Evolutionary conservation across 2,888 invertebrate genomes (phyloP), one percentile per base, ranked within the genome.

Genomic region (Eubasilissa splendida): DNA sequence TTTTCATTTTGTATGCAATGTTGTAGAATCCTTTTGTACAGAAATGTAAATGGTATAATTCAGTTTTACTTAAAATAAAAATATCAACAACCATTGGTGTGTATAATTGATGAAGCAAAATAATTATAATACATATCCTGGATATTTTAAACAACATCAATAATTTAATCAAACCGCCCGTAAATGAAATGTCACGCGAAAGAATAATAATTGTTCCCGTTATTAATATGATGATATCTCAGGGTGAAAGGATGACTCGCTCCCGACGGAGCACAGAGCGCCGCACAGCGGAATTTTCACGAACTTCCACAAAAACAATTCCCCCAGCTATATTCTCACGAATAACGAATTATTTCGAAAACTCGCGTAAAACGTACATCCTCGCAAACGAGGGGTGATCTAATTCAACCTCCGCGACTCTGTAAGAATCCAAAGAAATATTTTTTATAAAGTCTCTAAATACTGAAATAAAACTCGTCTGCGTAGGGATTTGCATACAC

Each of bases 201-300:
- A 22, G 4, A 11, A 33, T 33, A 8, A 4, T 63, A 33, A 33
- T 33, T 12, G 11, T 11, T 7, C 33, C 5, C 33, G 8, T 63
- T 63, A 33, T 63, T 63, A 63, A 33, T 33, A 33, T 2, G 7
- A 1, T 4, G 10, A 63, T 63, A 63, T 33, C 7, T 63, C 7
- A n/a, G 11, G 63, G 31, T 63, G 5, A 33, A 63, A 63, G 33
- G 42, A 14, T 50, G n/a, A 58, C 58, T 74, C 12, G 58, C 58
- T 10, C 22, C 66, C n/a, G 53, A 14, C 63, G n/a, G 53, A 50
- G 71, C 71, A 71, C 22, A 60, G 42, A 71, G 78, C 78, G 78
- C 78, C 63, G 60, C 70, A 11, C 22, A 60, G 71, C 71, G 78
- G 54, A 78, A 59, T 71, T 78, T 78, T 54, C 70, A 22, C 5